These are phyloP conservation scores for Oreortyx pictus DNA, from an alignment of 2,797 vertebrate genomes.

Conservation along the genomic window DNA sequence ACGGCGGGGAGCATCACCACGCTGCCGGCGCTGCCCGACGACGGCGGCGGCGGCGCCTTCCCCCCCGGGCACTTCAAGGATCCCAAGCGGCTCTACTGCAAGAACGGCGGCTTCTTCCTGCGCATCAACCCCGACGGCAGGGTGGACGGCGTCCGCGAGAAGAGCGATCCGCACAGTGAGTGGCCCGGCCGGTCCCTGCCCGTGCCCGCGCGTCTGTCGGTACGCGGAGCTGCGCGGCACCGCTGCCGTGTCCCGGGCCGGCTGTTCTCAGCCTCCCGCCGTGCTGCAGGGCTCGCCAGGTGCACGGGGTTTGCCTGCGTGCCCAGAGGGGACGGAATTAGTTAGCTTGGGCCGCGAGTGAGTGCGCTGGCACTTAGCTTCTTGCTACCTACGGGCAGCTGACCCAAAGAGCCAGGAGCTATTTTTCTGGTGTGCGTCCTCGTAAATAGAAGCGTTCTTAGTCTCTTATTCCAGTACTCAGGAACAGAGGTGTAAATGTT, in stretches of 20 bases:
- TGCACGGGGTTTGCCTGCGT: rapidly evolving
- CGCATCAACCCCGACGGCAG: slow-evolving; percentile 92
- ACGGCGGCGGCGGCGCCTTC: slow-evolving; percentile 84
- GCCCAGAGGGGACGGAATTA: neutral
- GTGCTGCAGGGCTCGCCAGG: neutral
- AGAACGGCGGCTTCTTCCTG: slow-evolving; percentile 96
- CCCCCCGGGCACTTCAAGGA: slow-evolving; percentile 91
- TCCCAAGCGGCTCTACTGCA: slow-evolving; percentile 95
- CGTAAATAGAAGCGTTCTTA: neutral
- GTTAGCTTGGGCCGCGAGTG: neutral
- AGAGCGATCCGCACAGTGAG: slow-evolving; percentile 95
- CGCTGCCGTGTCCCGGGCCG: neutral
- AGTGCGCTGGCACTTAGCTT: neutral
- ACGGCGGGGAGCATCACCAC: slow-evolving; percentile 91
- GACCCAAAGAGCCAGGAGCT: too few relatives aligned
- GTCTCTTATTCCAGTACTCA: neutral
- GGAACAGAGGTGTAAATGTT: neutral
- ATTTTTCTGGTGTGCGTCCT: neutral
- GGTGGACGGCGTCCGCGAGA: slow-evolving; percentile 94
- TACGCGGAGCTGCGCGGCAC: too few relatives aligned
- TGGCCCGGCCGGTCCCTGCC: neutral
- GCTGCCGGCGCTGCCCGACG: slow-evolving; percentile 86
- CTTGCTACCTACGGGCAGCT: too few relatives aligned
- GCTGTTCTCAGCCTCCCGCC: neutral
- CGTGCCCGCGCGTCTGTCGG: too few relatives aligned